A percentile compares a stretch with the other conserved stretches of the same genome.
phyloP scores from a whole-genome alignment of 2,113 vertebrate species.

The Scatophagus argus region DNA sequence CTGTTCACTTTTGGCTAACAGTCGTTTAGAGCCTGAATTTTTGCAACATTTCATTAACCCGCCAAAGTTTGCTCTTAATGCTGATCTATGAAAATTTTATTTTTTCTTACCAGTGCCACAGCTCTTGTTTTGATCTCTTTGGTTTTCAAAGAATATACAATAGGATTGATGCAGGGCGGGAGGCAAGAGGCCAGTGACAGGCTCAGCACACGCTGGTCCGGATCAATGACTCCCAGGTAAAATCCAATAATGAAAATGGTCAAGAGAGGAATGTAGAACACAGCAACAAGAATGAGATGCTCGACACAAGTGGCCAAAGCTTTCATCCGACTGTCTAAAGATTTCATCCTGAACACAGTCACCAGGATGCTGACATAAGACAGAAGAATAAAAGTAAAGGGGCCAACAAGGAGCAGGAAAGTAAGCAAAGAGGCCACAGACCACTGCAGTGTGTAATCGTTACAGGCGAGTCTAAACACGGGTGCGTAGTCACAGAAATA shows the following conservation, averaged over 20 bases:
- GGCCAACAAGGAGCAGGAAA: not conserved
- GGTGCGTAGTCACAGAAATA: slow-evolving; percentile 83
- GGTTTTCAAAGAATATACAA: slow-evolving; percentile 81
- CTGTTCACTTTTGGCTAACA: not conserved
- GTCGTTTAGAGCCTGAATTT: not conserved
- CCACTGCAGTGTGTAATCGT: slow-evolving; percentile 72
- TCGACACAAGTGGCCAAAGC: slow-evolving; percentile 76
- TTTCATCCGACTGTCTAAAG: slow-evolving; percentile 61
- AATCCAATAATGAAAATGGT: slow-evolving; percentile 62
- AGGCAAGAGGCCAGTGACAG: slow-evolving; percentile 76
- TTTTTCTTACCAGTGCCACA: slow-evolving; percentile 42
- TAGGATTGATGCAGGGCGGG: slow-evolving; percentile 78
- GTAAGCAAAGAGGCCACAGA: not conserved
- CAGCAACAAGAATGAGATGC: slow-evolving; percentile 75
- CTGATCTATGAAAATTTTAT: not conserved
- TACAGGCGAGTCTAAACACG: slow-evolving; percentile 78
- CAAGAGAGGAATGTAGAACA: slow-evolving; percentile 77
- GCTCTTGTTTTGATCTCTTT: slow-evolving; percentile 71
- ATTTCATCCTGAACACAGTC: slow-evolving; percentile 78
- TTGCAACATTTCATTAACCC: not conserved
- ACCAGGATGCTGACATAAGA: slow-evolving; percentile 74
- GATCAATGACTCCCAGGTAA: slow-evolving; percentile 45
- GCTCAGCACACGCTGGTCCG: slow-evolving; percentile 69
- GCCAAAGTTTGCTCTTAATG: not conserved
- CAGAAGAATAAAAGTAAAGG: slow-evolving; percentile 64